phyloP scores from a whole-genome alignment of 2,113 vertebrate species.

The Mus pahari region DNA sequence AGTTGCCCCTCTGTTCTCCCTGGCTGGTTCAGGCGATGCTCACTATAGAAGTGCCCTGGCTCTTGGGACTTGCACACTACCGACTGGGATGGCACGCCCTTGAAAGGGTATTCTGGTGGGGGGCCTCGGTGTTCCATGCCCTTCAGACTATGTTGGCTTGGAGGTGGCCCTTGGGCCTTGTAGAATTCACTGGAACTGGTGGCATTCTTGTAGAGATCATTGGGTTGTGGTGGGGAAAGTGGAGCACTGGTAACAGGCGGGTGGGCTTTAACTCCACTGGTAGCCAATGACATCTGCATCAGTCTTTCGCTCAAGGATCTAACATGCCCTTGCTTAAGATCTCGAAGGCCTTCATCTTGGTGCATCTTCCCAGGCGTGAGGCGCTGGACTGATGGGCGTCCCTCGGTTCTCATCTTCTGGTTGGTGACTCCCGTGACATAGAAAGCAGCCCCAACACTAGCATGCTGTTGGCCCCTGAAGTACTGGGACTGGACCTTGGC shows the following conservation, averaged over 20 bases:
- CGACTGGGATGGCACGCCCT: constrained; percentile 90
- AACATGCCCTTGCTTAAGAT: constrained; percentile 99
- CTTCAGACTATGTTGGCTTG: constrained; percentile 87
- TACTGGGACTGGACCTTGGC: constrained; percentile 99
- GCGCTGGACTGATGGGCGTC: constrained; percentile 94
- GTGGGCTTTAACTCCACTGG: constrained; percentile 97
- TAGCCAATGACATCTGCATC: constrained; percentile 98
- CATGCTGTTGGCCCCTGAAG: constrained; percentile 93
- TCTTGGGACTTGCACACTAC: constrained; percentile 93
- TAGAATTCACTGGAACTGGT: constrained; percentile 92
- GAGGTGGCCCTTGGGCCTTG: constrained; percentile 89
- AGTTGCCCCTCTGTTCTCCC: constrained; percentile 92
- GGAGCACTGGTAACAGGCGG: constrained; percentile 94
- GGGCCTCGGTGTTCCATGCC: constrained; percentile 93
- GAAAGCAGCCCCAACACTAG: constrained; percentile 93
- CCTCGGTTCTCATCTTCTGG: constrained; percentile 96
- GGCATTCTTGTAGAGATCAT: constrained; percentile 88
- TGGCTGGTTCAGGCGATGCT: constrained; percentile 92
- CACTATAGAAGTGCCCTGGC: constrained; percentile 91
- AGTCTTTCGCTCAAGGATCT: constrained; percentile 97
- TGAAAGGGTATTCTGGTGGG: constrained; percentile 97
- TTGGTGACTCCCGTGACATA: constrained; percentile 95
- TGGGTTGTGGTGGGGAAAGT: constrained; percentile 90
- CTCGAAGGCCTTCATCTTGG: constrained; percentile 98
- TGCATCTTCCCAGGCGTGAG: constrained; percentile 94